Evolutionary conservation across 2,113 vertebrate species (phyloP), one percentile per base, ranked within the genome.

Genomic region (Rhynchomys soricoides): DNA sequence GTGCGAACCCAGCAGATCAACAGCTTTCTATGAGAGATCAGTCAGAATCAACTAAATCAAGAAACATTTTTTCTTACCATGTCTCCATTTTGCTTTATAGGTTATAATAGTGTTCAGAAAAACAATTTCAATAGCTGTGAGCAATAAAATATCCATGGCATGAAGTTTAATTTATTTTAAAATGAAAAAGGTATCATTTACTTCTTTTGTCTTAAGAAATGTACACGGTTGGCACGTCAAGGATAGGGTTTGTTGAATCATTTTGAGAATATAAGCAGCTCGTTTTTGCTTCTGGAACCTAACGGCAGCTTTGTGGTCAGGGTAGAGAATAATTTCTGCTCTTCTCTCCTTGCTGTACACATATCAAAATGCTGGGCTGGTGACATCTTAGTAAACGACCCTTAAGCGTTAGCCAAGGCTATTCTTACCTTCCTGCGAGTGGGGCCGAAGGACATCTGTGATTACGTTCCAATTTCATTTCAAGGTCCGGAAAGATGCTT

Each of bases 391-490:
- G 45, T 64, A 86, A 64, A 77, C 26, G 55, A 85, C 91, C 50
- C 37, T 29, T 34, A 96, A 85, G 89, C 86, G 21, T 95, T 75
- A 88, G 34, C 75, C 94, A 64, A 75, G 66, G 37, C 93, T 74
- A 48, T 77, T 89, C 91, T 94, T 91, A 90, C 45, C 26, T 92
- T 96, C 11, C 50, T 75, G 52, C 43, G 66, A 77, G n/a, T 55
- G 90, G 12, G 5, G 21, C 7, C 31, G 29, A 5, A 7, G 74
- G 13, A 79, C 45, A n/a, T 89, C 21, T 68, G 9, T n/a, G 26
- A 92, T 94, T 62, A 34, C 19, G 85, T 93, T 55, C 45, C 21
- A 91, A 26, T 94, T 96, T 94, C 96, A 95, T 94, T 94, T 91
- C 90, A 95, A 87, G 43, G 15, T 45, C 73, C 95, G 24, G 52